Evolutionary conservation across 2,113 vertebrate species (phyloP).

Genomic region (Pangasianodon hypophthalmus): DNA sequence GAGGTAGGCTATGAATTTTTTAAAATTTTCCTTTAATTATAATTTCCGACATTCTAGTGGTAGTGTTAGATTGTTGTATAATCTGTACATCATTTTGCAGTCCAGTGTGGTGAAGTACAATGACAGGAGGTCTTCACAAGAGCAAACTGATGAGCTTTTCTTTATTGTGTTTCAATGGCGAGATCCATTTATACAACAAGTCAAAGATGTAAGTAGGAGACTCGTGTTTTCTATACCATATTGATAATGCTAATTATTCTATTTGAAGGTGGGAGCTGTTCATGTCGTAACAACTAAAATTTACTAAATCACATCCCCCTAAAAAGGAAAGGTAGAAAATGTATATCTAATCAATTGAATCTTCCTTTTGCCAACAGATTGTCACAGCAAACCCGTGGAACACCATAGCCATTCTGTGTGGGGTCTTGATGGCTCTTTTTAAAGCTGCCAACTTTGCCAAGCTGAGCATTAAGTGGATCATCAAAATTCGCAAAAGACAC

Average conservation of each 20-base stretch:
- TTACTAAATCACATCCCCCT: neutral
- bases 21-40: neutral
- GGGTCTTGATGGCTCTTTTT: slow-evolving; percentile 93
- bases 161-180: slow-evolving; percentile 97
- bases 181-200: slow-evolving; percentile 92
- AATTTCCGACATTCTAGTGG: neutral
- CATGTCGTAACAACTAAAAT: neutral
- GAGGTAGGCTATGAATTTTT: slow-evolving; percentile 74
- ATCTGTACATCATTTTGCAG: slow-evolving; percentile 65
- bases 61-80: slow-evolving; percentile 26
- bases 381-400: slow-evolving; percentile 96
- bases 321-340: neutral
- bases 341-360: neutral
- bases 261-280: neutral
- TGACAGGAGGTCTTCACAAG: slow-evolving; percentile 74
- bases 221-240: neutral
- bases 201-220: slow-evolving; percentile 81
- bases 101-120: slow-evolving; percentile 94
- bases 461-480: slow-evolving; percentile 91
- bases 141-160: slow-evolving; percentile 83
- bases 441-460: slow-evolving; percentile 97
- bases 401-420: slow-evolving; percentile 90
- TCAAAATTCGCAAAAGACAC: slow-evolving; percentile 88
- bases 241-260: neutral
- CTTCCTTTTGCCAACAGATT: slow-evolving; percentile 76